Percentiles rank a stretch among this genome's conserved stretches.
phyloP scores from a whole-genome alignment of 2,113 vertebrate genomes.

The Oryzias woworae region DNA sequence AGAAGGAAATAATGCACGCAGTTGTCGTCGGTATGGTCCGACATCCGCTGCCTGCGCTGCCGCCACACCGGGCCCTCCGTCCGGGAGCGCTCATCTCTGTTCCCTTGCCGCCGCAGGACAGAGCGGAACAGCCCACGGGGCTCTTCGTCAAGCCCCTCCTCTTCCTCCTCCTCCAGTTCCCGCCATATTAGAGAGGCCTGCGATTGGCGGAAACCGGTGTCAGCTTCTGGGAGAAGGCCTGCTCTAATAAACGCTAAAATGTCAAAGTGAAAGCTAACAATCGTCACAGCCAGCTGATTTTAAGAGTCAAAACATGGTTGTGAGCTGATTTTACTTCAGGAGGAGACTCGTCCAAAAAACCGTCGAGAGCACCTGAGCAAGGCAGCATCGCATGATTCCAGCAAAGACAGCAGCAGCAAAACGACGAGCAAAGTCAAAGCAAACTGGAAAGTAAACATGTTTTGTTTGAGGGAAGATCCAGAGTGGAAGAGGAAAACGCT shows the following conservation, averaged over 20 bases:
- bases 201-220: constrained; percentile 96
- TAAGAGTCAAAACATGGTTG: too few species aligned
- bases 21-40: constrained; percentile 85
- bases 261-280: constrained; percentile 5
- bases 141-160: constrained; percentile 73
- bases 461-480: too few species aligned
- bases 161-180: constrained; percentile 98
- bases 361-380: too few species aligned
- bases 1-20: constrained; percentile 89
- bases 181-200: constrained; percentile 99
- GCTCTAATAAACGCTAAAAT: constrained; percentile 56
- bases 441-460: too few species aligned
- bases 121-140: constrained; percentile 72
- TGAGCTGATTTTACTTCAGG: too few species aligned
- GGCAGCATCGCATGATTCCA: too few species aligned
- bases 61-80: constrained; percentile 34
- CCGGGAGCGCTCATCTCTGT: constrained; percentile 51
- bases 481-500: too few species aligned
- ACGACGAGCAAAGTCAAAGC: too few species aligned
- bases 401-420: too few species aligned
- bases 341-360: too few species aligned
- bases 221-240: constrained; percentile 83
- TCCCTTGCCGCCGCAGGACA: constrained; percentile 57
- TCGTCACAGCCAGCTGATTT: not conserved
- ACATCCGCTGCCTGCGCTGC: constrained; percentile 61